phyloP scores from a whole-genome alignment of 2,113 vertebrate genomes.

The Lepidothrix coronata region DNA sequence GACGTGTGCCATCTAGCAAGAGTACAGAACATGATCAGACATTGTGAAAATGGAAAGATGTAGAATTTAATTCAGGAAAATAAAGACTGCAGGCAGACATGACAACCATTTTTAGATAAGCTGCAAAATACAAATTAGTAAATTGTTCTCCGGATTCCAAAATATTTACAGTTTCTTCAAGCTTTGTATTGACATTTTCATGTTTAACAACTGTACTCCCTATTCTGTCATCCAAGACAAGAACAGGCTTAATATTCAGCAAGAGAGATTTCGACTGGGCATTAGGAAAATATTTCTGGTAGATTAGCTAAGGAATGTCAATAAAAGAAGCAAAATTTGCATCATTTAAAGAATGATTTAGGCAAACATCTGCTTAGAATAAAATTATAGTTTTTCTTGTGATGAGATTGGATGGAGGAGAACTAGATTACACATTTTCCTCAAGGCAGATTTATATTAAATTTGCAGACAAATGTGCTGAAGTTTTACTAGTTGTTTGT shows the following conservation, averaged over 20 bases:
- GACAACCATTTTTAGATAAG: not conserved
- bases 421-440: not conserved
- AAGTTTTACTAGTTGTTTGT: not conserved
- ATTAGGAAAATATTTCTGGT: constrained; percentile 21
- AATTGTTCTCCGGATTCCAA: not conserved
- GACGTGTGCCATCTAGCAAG: not conserved
- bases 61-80: not conserved
- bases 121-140: not conserved
- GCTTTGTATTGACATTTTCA: not conserved
- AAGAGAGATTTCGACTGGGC: not conserved
- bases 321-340: not conserved
- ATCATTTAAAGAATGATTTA: constrained; percentile 36
- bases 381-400: not conserved
- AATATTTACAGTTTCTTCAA: not conserved
- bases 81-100: not conserved
- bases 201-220: constrained; percentile 1
- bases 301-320: not conserved
- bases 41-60: not conserved
- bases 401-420: not conserved
- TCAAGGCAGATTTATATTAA: not conserved
- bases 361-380: constrained; percentile 11
- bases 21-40: not conserved
- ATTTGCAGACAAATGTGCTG: not conserved
- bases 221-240: not conserved
- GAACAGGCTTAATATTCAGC: not conserved